These are phyloP conservation scores for Tetranychus cinnabarinus DNA, from an alignment of 1,140 invertebrate genomes.

Conservation along the genomic window DNA sequence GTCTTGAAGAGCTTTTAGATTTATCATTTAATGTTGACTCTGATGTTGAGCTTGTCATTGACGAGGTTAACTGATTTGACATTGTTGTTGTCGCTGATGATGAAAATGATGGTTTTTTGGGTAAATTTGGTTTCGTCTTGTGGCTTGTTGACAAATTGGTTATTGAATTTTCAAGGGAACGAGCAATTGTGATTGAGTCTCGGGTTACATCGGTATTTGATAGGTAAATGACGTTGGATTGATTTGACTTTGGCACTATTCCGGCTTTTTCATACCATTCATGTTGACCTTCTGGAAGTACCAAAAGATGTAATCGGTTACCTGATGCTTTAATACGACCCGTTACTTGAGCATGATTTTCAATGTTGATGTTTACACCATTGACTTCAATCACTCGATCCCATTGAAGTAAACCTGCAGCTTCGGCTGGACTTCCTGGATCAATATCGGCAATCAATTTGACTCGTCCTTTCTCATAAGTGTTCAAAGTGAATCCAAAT, in stretches of 20 bases:
- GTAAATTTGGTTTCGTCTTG: too few relatives aligned
- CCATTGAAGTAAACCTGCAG: not conserved
- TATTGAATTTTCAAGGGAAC: not conserved
- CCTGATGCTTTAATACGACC: not conserved
- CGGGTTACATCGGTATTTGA: not conserved
- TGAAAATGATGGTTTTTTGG: too few relatives aligned
- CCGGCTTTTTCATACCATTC: not conserved
- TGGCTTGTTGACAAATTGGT: not conserved
- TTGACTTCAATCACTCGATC: slow-evolving; percentile 1
- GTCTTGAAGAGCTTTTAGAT: too few relatives aligned
- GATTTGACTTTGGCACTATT: not conserved
- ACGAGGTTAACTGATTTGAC: too few relatives aligned
- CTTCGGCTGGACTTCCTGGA: not conserved
- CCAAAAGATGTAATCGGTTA: not conserved
- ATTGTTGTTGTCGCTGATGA: too few relatives aligned
- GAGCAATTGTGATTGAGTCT: not conserved
- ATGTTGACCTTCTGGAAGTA: not conserved
- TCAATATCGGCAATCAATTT: not conserved
- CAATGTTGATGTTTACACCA: not conserved
- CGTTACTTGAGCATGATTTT: not conserved
- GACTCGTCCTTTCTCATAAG: not conserved
- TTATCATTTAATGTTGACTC: too few relatives aligned
- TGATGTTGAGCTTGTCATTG: too few relatives aligned
- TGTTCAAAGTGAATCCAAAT: not conserved
- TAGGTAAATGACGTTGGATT: not conserved